phyloP scores from a whole-genome alignment of 2,113 vertebrate species.

The Regulus satrapa region DNA sequence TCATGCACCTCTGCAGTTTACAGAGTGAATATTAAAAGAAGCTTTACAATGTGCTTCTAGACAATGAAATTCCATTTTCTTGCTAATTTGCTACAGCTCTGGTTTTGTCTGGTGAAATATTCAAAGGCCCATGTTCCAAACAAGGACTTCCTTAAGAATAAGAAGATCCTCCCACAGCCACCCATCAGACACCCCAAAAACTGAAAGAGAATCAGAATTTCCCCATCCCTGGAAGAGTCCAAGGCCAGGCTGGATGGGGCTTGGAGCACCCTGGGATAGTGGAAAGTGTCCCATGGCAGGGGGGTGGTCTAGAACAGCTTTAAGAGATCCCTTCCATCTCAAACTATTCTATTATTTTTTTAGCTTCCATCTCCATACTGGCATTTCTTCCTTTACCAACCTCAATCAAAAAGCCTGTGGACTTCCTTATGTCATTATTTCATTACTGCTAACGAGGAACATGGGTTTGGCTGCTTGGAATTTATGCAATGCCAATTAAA shows the following conservation, averaged over 20 bases:
- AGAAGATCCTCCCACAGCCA: accelerated
- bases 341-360: background rate
- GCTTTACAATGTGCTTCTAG: background rate
- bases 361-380: background rate
- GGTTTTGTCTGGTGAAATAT: background rate
- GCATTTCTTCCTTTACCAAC: background rate
- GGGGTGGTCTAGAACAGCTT: background rate
- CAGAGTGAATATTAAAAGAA: background rate
- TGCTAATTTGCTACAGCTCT: background rate
- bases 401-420: background rate
- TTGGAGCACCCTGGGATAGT: background rate
- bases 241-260: background rate
- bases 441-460: background rate
- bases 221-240: background rate
- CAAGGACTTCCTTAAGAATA: background rate
- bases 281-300: background rate
- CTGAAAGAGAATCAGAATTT: background rate
- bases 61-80: background rate
- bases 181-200: background rate
- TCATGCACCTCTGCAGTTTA: background rate
- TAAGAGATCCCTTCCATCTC: background rate
- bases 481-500: background rate
- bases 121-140: background rate
- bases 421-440: background rate
- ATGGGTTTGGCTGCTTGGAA: background rate